Conservation (phyloP, 2,797 vertebrate species). For the Bovichtus variegatus region DNA sequence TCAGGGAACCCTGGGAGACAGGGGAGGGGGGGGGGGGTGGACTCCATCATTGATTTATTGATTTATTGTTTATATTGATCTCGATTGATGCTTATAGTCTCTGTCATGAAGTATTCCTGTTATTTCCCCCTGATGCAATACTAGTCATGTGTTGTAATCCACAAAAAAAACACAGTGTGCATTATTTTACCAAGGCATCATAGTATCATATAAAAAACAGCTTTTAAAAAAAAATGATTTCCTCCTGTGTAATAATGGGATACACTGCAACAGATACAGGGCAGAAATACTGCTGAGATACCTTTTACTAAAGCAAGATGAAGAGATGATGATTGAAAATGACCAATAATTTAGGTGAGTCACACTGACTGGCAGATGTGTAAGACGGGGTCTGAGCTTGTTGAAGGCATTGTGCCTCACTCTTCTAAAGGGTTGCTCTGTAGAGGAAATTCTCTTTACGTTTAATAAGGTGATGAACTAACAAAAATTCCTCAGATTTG, state of each 20-base stretch:
- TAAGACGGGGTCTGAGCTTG: background rate
- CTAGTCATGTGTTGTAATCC: background rate
- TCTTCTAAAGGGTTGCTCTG: background rate
- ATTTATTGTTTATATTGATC: constrained; percentile 11
- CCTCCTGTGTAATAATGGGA: background rate
- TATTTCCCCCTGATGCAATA: background rate
- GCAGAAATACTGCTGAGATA: background rate
- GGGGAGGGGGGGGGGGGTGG: background rate
- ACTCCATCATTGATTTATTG: background rate
- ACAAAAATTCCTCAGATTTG: no score
- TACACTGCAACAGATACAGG: background rate
- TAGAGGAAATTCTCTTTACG: background rate
- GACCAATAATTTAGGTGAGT: background rate
- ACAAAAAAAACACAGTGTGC: no score
- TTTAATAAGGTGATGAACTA: no score
- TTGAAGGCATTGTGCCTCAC: background rate
- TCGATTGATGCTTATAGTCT: background rate
- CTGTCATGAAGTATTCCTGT: background rate
- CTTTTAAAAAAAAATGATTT: no score
- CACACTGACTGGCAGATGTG: constrained; percentile 3
- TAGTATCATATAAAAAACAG: no score
- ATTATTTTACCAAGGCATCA: background rate
- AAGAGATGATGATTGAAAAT: background rate
- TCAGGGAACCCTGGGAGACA: constrained; percentile 80
- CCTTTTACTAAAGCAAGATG: background rate